Base-by-base conservation (phyloP, 2,888 invertebrate species). In the Heteropelma amictum region DNA sequence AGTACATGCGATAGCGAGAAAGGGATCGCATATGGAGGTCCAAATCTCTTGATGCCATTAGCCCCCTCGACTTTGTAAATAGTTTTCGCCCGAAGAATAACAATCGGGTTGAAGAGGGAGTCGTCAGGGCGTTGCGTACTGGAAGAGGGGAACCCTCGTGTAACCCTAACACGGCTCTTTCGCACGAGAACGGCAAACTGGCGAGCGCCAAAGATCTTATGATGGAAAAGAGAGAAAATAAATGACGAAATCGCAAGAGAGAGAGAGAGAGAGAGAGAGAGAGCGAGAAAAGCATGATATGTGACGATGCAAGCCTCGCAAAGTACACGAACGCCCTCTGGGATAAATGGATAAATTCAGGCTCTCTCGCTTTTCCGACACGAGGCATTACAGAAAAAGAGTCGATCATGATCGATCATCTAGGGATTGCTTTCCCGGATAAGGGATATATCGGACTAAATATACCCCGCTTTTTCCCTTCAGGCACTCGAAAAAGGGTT, bases 1-100 rank as follows among this genome's bases (percentile, higher is more conserved):
- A 49, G 65, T 70, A 49, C 26, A 60, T 61, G 19, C 38, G 49
- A 49, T 65, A 63, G 69, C 71, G 45, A 63, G 54, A 69, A 61
- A 79, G 75, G 78, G 30, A 74, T 70, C 54, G 79, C 82, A 84
- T 85, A 84, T 83, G 83, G 83, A 84, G 73, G 63, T 54, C 80
- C 76, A 87, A 87, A 87, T 88, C 87, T 86, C 84, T 87, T 85
- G 85, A 87, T 86, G 84, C 87, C 84, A 87, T 88, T 88, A 88
- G 86, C 80, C 56, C 47, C 71, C 80, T 81, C 86, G 85, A 86
- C 86, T 87, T 87, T 87, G 89, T 87, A 89, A 89, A 89, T 88
- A 89, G 87, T 88, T 89, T 88, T 88, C 84, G 85, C 80, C 81
- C 70, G 81, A 84, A 83, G 87, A 88, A 88, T 87, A 88, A 88